phyloP scores from a whole-genome alignment of 2,113 vertebrate species.

The Dromaius novaehollandiae region DNA sequence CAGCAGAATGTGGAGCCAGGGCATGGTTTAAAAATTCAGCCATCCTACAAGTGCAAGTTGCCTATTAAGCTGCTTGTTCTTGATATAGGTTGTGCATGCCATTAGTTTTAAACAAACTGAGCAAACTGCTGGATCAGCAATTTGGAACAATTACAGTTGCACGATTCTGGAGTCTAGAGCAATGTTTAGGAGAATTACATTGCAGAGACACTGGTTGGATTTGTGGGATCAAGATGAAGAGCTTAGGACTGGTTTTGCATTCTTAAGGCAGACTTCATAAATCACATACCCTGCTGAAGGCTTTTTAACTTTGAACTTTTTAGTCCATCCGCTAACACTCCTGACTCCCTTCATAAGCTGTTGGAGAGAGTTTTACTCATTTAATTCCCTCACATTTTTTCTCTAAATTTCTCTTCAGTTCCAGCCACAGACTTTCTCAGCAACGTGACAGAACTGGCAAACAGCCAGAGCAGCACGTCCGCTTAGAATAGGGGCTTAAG shows the following conservation, averaged over 20 bases:
- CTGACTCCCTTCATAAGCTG: not conserved
- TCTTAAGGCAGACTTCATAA: conserved; percentile 2
- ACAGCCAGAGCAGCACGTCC: not conserved
- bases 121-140: conserved; percentile 48
- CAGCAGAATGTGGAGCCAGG: conserved; percentile 55
- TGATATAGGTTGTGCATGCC: not conserved
- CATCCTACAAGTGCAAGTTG: conserved; percentile 27
- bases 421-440: not conserved
- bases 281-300: not conserved
- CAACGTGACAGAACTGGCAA: not conserved
- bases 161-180: conserved; percentile 18
- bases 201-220: conserved; percentile 5
- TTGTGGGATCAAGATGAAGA: conserved; percentile 34
- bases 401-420: not conserved
- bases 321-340: not conserved
- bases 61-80: conserved; percentile 9
- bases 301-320: not conserved
- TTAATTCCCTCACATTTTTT: not conserved
- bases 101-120: conserved; percentile 45
- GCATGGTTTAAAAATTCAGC: conserved; percentile 38
- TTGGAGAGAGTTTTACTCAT: not conserved
- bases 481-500: not conserved
- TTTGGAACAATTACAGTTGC: conserved; percentile 38
- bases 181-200: conserved; percentile 18
- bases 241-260: not conserved